Evolutionary conservation across 2,888 invertebrate species (phyloP), one percentile per base, ranked within the genome.

Genomic region (Esperia sulphurella): DNA sequence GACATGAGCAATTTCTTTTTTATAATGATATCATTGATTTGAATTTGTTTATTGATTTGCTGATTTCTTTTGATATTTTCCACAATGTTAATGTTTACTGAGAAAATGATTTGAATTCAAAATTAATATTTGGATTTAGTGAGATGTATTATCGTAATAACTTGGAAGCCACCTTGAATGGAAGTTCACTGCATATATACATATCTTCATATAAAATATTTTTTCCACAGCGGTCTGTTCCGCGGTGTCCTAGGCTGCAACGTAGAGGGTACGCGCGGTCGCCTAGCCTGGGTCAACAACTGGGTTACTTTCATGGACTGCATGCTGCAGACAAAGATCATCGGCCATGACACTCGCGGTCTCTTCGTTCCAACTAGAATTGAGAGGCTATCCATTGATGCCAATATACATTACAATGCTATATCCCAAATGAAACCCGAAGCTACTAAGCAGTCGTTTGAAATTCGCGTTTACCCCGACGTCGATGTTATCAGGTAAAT

Each of bases 281-380:
- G 83, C 14, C 71, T 92, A 6, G 76, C 90, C 45, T 97, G 96
- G 96, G 90, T 92, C 43, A 93, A 93, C 63, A 95, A 96, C 80
- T 98, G 97, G 97, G 93, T 95, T 7, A 92, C 95, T 3, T 96
- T 96, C 77, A 92, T 98, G 84, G 97, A 98, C 82, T 95, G 95
- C 33, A 94, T 98, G 93, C 88, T 98, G 10, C 97, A 98, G 79
- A 92, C 95, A 63, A 92, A 93, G 62, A 93, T 97, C 43, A 74
- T 96, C 28, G 92, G 93, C 28, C 90, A 93, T 49, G 93, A 94
- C 55, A 92, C 93, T 0, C 91, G 95, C 28, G 92, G 93, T 3
- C 91, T 96, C 3, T 91, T 93, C 63, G 91, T 96, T 0, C 96
- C 97, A 0, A 95, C 95, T 0, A 91, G 94, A 47, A 93, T 96